phyloP scores from a whole-genome alignment of 2,888 invertebrate species.

The Andrena bicolor region DNA sequence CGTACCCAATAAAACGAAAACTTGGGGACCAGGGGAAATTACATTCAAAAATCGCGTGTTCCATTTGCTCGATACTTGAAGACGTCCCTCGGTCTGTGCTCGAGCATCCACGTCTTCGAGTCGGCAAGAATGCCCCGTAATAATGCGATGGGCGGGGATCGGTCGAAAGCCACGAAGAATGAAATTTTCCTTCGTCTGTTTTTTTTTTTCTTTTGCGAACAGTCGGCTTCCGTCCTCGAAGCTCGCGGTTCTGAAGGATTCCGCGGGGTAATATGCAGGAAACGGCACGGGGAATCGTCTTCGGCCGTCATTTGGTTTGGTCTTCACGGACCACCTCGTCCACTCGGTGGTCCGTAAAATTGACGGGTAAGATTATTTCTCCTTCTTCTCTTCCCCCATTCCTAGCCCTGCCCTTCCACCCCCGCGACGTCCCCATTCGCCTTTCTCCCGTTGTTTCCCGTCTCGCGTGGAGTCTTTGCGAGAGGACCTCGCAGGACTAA shows the following conservation, averaged over 20 bases:
- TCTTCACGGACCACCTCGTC: slow-evolving; percentile 73
- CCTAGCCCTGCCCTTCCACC: background rate
- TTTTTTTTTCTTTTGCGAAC: slow-evolving; percentile 2
- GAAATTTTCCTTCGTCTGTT: slow-evolving; percentile 36
- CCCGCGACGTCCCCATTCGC: background rate
- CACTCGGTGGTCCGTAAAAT: slow-evolving; percentile 77
- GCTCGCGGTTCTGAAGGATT: slow-evolving; percentile 38
- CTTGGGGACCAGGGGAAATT: slow-evolving; percentile 23
- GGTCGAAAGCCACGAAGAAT: slow-evolving; percentile 46
- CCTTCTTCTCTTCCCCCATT: slow-evolving; percentile 26
- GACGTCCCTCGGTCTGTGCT: background rate
- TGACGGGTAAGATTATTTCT: slow-evolving; percentile 76
- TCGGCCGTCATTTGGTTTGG: slow-evolving; percentile 71
- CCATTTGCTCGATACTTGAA: slow-evolving; percentile 49
- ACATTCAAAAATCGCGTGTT: slow-evolving; percentile 47
- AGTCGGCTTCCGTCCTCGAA: slow-evolving; percentile 5
- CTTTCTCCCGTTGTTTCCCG: slow-evolving; percentile 41
- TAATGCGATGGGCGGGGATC: slow-evolving; percentile 13
- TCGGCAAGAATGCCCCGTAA: slow-evolving; percentile 48
- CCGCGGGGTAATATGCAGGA: slow-evolving; percentile 62
- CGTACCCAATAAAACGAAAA: slow-evolving; percentile 2
- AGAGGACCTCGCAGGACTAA: slow-evolving; percentile 58
- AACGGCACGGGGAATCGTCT: slow-evolving; percentile 42
- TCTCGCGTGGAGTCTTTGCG: slow-evolving; percentile 35
- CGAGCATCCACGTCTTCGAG: slow-evolving; percentile 22